Evolutionary conservation across 2,888 invertebrate genomes (phyloP), one percentile per base, ranked within the genome.

Genomic region (Oligia fasciuncula): DNA sequence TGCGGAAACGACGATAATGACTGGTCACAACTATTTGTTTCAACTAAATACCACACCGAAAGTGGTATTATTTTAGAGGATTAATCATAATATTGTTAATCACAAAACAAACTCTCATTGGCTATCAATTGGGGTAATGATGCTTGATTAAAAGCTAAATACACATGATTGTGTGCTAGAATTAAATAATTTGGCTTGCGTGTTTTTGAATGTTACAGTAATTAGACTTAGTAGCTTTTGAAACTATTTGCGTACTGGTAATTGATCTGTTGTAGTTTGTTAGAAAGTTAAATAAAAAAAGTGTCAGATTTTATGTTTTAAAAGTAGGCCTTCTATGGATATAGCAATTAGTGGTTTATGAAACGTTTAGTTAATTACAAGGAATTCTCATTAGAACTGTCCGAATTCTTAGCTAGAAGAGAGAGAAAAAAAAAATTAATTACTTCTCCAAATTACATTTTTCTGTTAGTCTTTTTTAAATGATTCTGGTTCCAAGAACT

Each of bases 71-170:
- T 67, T 67, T 71, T 62, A n/a, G 29, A 19, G 51, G 14, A 46
- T 62, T 67, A 57, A 67, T 71, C 62, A 14, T 57, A 54, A 49
- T 46, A 66, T n/a, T 40, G 71, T 54, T 71, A 65, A 79, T 82
- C 35, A 51, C 35, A 60, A 73, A 69, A n/a, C 68, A 51, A 84
- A 79, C 51, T 51, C 65, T 49, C 67, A 43, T 29, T 29, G 60
- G 68, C 46, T 65, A 70, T 70, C 43, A 77, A 66, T 63, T 60
- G 35, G 43, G 60, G 70, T 62, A 73, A 80, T 69, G 51, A 80
- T 51, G 69, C 49, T 65, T 84, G 68, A 63, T 85, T 60, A 85
- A 74, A 71, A 57, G 54, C 66, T 80, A 60, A 69, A 73, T 63
- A 60, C n/a, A 72, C 11, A 19, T 35, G n/a, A 40, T 62, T 66